Percentiles rank a stretch among this genome's conserved stretches.
phyloP scores from a whole-genome alignment of 2,113 vertebrate genomes.

The Nestor notabilis region DNA sequence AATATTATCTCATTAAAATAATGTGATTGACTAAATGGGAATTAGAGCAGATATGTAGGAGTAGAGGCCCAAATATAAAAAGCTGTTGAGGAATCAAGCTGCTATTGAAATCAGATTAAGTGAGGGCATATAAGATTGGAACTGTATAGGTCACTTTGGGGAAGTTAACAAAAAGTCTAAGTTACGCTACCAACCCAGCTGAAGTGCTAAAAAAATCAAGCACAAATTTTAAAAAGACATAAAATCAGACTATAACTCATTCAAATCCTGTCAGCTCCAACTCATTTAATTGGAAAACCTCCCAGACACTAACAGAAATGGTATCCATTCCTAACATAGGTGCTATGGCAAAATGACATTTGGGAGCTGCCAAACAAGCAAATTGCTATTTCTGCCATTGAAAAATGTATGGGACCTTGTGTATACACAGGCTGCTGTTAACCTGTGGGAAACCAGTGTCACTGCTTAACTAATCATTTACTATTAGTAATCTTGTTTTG shows the following conservation, averaged over 20 bases:
- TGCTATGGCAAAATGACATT: background rate
- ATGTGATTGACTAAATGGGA: background rate
- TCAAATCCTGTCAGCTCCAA: background rate
- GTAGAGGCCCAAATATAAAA: background rate
- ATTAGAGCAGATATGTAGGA: background rate
- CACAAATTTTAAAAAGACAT: background rate
- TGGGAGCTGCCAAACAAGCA: constrained; percentile 13
- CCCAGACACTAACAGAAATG: background rate
- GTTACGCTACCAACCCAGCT: background rate
- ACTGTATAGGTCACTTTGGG: background rate
- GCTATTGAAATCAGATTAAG: background rate
- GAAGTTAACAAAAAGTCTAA: background rate
- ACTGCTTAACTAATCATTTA: background rate
- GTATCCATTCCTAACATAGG: background rate
- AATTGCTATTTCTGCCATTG: background rate
- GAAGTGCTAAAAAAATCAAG: constrained; percentile 24
- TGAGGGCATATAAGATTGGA: background rate
- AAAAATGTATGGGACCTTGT: background rate
- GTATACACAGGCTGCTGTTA: background rate
- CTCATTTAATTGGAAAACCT: constrained; percentile 37
- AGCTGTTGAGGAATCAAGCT: background rate
- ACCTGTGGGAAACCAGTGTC: background rate
- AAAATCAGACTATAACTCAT: background rate
- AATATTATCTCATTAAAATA: background rate
- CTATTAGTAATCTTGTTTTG: background rate